These are phyloP conservation scores for Myrmecobius fasciatus DNA, from an alignment of 2,113 vertebrate species.

Conservation along the genomic window DNA sequence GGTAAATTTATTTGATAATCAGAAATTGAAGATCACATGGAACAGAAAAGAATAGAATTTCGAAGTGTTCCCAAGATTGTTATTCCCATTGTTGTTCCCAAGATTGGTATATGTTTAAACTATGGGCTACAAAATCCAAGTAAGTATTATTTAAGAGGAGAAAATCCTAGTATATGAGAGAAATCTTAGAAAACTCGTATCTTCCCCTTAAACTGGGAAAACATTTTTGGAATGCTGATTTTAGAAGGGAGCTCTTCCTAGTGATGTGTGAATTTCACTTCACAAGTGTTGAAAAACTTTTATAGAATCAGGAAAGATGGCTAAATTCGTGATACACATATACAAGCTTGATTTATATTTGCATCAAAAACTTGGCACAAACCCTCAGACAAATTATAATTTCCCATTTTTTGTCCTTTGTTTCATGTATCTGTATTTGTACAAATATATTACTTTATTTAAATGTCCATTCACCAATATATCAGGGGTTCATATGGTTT, in stretches of 20 bases:
- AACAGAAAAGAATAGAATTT: neutral
- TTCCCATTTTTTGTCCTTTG: neutral
- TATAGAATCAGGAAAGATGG: neutral
- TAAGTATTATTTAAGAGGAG: neutral
- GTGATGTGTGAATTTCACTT: neutral
- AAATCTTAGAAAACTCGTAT: neutral
- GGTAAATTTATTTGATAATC: neutral
- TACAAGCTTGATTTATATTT: neutral
- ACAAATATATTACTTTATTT: neutral
- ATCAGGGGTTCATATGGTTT: neutral
- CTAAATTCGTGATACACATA: neutral
- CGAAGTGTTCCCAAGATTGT: neutral
- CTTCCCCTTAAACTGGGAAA: neutral
- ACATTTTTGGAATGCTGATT: neutral
- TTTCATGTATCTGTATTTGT: neutral
- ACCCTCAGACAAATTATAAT: neutral
- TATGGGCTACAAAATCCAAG: neutral
- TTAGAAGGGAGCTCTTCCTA: neutral
- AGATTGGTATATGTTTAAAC: neutral
- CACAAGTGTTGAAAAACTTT: neutral
- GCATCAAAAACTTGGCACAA: neutral
- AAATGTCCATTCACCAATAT: neutral
- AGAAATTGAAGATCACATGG: neutral
- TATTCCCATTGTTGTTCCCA: neutral
- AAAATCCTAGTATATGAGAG: neutral